Evolutionary conservation across 1,140 invertebrate species (phyloP).

Genomic region (Chrysoperla carnea): DNA sequence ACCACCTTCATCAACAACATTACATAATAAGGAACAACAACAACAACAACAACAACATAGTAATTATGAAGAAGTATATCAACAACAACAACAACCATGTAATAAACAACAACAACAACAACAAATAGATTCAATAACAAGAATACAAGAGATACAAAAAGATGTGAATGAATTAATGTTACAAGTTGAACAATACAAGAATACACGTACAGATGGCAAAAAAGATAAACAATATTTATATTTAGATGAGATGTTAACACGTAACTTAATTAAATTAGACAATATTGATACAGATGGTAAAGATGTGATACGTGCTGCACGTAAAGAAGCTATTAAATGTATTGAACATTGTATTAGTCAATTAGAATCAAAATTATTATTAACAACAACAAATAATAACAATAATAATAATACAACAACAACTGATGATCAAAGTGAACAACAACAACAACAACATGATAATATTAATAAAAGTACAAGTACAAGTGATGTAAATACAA

Average conservation of each 20-base stretch:
- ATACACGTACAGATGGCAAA: constrained; percentile 40
- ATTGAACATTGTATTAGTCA: constrained; percentile 73
- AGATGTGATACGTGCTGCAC: constrained; percentile 66
- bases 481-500: too few species aligned
- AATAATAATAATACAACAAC: too few species aligned
- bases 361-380: constrained; percentile 53
- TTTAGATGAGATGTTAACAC: constrained; percentile 87
- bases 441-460: too few species aligned
- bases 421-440: too few species aligned
- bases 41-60: constrained; percentile 10
- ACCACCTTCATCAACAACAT: constrained; percentile 14
- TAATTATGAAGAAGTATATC: constrained; percentile 7
- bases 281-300: constrained; percentile 82
- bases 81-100: constrained; percentile 16
- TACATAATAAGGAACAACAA: too few species aligned
- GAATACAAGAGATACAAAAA: constrained; percentile 60
- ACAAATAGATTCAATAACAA: constrained; percentile 50
- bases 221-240: constrained; percentile 74
- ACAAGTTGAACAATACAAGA: constrained; percentile 60
- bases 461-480: too few species aligned
- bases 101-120: constrained; percentile 25
- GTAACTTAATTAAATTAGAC: constrained; percentile 79
- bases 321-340: constrained; percentile 73
- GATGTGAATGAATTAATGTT: constrained; percentile 62
- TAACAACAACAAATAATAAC: constrained; percentile 25